phyloP scores from a whole-genome alignment of 2,113 vertebrate species.

The Ornithorhynchus anatinus region DNA sequence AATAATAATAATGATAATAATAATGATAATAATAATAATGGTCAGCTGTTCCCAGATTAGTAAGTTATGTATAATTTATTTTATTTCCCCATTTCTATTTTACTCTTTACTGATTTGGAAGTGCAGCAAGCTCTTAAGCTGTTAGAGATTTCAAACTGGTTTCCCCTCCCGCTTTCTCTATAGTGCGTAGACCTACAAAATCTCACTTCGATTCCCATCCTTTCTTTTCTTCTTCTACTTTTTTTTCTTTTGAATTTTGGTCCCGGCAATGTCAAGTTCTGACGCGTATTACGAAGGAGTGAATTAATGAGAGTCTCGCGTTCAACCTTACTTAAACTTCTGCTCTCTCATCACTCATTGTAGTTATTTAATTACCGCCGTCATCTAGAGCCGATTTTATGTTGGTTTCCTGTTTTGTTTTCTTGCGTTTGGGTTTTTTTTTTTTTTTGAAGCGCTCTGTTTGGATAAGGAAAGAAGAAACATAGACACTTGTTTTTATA shows the following conservation, averaged over 20 bases:
- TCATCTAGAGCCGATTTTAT: conserved; percentile 85
- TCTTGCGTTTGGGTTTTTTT: conserved; percentile 72
- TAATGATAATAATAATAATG: conserved; percentile 92
- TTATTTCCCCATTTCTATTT: conserved; percentile 78
- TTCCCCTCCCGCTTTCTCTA: conserved; percentile 58
- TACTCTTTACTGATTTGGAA: conserved; percentile 86
- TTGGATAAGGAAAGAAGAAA: conserved; percentile 74
- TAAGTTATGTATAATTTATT: conserved; percentile 99
- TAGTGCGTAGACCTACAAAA: conserved; percentile 73
- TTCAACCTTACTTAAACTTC: conserved; percentile 75
- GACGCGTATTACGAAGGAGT: conserved; percentile 75
- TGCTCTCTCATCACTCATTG: conserved; percentile 72
- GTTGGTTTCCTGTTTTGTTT: conserved; percentile 77
- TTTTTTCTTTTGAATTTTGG: conserved; percentile 75
- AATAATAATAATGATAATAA: conserved; percentile 89
- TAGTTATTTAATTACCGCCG: conserved; percentile 77
- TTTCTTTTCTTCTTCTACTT: too few species aligned
- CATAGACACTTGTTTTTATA: conserved; percentile 82
- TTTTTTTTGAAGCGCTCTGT: conserved; percentile 89
- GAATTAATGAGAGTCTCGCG: conserved; percentile 77
- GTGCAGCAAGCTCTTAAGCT: conserved; percentile 87
- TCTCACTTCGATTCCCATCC: conserved; percentile 60
- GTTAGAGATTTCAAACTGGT: conserved; percentile 83
- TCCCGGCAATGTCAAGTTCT: conserved; percentile 72
- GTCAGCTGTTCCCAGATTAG: conserved; percentile 94